Conservation (phyloP, 1,140 invertebrate genomes). For the Brachionus rubens region DNA sequence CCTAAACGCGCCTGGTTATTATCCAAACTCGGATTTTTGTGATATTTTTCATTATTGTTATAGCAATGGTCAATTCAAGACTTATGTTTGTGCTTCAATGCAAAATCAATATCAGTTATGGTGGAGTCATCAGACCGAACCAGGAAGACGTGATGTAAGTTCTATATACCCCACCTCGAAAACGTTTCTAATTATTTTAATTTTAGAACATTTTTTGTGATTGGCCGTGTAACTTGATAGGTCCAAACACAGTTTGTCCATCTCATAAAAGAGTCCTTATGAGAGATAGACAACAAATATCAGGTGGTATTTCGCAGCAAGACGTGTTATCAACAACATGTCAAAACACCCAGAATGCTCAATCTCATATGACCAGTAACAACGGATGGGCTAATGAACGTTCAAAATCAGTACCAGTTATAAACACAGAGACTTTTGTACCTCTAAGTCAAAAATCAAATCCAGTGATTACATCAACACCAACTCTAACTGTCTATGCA, state of each 20-base stretch:
- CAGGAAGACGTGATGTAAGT: conserved; percentile 40
- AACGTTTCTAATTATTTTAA: not conserved
- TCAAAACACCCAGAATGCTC: not conserved
- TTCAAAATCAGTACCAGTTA: not conserved
- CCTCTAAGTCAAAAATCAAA: not conserved
- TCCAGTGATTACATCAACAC: not conserved
- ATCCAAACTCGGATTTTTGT: conserved; percentile 34
- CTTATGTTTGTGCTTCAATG: conserved; percentile 44
- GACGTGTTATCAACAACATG: conserved; percentile 29
- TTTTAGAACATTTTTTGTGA: conserved; percentile 43
- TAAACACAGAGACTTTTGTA: conserved; percentile 16
- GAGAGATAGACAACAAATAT: conserved; percentile 35
- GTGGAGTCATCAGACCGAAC: conserved; percentile 46
- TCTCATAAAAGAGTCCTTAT: conserved; percentile 33
- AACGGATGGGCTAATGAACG: conserved; percentile 2
- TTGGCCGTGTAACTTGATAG: conserved; percentile 43
- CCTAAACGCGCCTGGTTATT: conserved; percentile 18
- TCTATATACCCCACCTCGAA: not conserved
- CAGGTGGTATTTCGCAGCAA: conserved; percentile 38
- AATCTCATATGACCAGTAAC: not conserved
- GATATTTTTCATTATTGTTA: conserved; percentile 47
- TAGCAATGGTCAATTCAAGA: conserved; percentile 26
- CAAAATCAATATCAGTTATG: conserved; percentile 41
- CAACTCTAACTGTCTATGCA: conserved; percentile 17
- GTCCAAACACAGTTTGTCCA: conserved; percentile 31